Base-by-base conservation (phyloP, 2,888 invertebrate species). In the Cyclophora punctaria region DNA sequence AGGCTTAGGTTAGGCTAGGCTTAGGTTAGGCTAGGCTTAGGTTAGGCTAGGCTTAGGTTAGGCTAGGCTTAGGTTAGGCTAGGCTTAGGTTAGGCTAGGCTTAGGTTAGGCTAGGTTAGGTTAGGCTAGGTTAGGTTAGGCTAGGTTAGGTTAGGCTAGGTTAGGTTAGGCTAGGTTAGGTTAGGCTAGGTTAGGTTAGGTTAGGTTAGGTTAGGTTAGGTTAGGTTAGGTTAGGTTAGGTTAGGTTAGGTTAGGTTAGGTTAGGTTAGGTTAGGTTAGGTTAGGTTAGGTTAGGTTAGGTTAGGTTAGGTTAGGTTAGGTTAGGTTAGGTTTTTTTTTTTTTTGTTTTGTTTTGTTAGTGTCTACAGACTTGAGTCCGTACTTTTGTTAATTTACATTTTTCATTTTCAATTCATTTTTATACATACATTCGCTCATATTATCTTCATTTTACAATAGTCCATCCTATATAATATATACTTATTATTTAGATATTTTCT, bases 51-150 rank as follows among this genome's bases (percentile, higher is more conserved):
- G 48, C n/a, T 48, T 48, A 43, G 48, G 48, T 48, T 48, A 48
- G 48, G 44, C 34, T 48, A 43, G 48, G 50, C n/a, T 50, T 50
- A 44, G 48, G 44, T 47, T 47, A 47, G 47, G 47, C 41, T 47
- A 47, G 47, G 47, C n/a, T 49, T 49, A 49, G 49, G 49, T 49
- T 49, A 49, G 49, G 49, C 46, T 49, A 49, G 45, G 49, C n/a
- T 20, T 20, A 20, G 20, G 20, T 20, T 20, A 20, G 20, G 20
- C 2, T 20, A n/a, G n/a, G n/a, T n/a, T n/a, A n/a, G n/a, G n/a
- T n/a, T n/a, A n/a, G n/a, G n/a, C n/a, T n/a, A n/a, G n/a, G 20
- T 20, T 41, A 41, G 5, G 6, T 3, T 41, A 3, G 41, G 3
- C 3, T 41, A 3, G 5, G 2, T 41, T 41, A 41, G 7, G 3